Conservation (phyloP, 2,113 vertebrate species). For the Coracopsis vasa region DNA sequence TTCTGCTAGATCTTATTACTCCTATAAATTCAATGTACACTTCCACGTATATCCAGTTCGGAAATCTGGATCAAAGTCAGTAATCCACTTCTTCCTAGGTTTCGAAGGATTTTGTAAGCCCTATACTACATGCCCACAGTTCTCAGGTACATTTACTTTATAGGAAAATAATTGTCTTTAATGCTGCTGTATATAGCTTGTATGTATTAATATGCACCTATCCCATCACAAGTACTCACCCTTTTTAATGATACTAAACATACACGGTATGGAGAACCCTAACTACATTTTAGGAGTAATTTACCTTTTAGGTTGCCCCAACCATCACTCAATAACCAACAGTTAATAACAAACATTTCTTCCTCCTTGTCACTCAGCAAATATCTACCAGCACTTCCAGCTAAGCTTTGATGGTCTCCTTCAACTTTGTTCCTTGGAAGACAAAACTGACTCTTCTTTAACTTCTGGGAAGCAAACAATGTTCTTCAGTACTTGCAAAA, state of each 20-base stretch:
- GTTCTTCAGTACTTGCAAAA: background rate
- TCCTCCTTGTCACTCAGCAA: fast-evolving
- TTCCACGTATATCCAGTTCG: background rate
- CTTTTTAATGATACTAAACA: background rate
- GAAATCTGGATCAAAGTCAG: background rate
- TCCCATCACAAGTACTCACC: background rate
- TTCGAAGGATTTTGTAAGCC: background rate
- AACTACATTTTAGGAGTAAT: background rate
- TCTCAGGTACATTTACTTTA: background rate
- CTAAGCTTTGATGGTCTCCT: background rate
- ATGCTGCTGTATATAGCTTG: background rate
- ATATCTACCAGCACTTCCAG: background rate
- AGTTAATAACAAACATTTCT: background rate
- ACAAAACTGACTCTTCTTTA: background rate
- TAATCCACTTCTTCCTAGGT: background rate
- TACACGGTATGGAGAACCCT: background rate
- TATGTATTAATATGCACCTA: background rate
- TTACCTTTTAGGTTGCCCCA: background rate
- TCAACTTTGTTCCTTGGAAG: background rate
- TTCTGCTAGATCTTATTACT: background rate
- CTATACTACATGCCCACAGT: background rate
- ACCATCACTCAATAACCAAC: background rate
- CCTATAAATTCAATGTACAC: background rate
- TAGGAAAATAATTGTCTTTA: background rate
- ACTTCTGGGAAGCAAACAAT: background rate